Percentiles rank a stretch among this genome's conserved stretches.
Evolutionary conservation across 2,888 invertebrate genomes (phyloP).

Genomic region (Mantis religiosa): DNA sequence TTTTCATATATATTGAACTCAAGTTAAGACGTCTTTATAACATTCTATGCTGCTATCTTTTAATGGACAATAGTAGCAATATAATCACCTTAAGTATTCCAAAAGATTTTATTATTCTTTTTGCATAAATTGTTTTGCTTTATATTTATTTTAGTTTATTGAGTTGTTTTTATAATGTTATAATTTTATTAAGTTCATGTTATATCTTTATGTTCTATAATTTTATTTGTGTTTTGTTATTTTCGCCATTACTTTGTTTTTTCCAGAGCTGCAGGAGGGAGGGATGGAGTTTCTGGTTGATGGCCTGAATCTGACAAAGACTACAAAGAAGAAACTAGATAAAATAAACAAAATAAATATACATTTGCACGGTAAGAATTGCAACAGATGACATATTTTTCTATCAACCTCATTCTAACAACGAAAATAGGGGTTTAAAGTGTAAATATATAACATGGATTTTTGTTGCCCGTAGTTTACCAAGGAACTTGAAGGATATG

Average conservation of each 20-base stretch:
- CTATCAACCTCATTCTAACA: no score
- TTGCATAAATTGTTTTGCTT: background rate
- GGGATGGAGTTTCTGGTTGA: slow-evolving; percentile 39
- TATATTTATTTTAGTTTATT: background rate
- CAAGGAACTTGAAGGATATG: no score
- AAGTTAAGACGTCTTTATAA: no score
- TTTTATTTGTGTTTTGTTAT: slow-evolving; percentile 19
- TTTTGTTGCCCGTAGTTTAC: no score
- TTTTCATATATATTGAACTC: no score
- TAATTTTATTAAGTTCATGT: background rate
- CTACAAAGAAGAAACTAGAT: slow-evolving; percentile 57
- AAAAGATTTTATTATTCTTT: background rate
- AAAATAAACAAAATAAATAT: slow-evolving; percentile 75
- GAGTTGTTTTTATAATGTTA: background rate
- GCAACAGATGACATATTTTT: background rate
- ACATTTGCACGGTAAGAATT: slow-evolving; percentile 72
- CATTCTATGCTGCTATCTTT: no score
- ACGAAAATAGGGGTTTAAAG: no score
- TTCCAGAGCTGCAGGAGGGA: slow-evolving; percentile 32
- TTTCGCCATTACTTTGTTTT: slow-evolving; percentile 9
- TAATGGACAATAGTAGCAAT: no score
- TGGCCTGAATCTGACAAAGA: slow-evolving; percentile 36
- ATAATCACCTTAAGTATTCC: no score
- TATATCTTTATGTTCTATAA: background rate
- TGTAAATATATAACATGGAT: no score